Evolutionary conservation across 2,797 vertebrate genomes (phyloP).

Genomic region (Hapalemur alaotrensis): DNA sequence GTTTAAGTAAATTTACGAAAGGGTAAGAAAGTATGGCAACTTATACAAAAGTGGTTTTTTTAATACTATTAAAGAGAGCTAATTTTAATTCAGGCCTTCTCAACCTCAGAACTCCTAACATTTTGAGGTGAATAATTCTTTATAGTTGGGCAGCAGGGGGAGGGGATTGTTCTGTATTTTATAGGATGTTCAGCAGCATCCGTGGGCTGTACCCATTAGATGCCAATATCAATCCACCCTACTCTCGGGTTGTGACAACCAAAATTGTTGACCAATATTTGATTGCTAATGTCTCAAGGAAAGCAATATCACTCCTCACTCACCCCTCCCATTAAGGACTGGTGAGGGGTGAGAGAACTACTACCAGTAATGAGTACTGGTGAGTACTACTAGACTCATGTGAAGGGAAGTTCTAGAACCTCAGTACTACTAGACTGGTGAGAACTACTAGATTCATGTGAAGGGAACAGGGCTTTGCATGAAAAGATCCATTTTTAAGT

Average conservation of each 20-base stretch:
- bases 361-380: no score
- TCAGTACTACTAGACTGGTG: no score
- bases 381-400: no score
- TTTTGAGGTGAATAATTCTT: background rate
- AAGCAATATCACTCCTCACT: background rate
- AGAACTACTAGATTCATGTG: background rate
- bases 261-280: background rate
- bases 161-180: background rate
- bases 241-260: background rate
- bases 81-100: background rate
- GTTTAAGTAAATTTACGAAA: background rate
- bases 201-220: background rate
- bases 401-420: no score
- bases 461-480: background rate
- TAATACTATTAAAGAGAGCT: background rate
- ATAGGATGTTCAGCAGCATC: background rate
- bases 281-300: background rate
- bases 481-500: background rate
- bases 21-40: background rate
- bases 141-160: accelerated
- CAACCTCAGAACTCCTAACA: background rate
- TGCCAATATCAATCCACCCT: background rate
- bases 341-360: no score
- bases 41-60: background rate
- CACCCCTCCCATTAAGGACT: background rate